phyloP scores from a whole-genome alignment of 2,797 vertebrate genomes.

The Neomorphus geoffroyi region DNA sequence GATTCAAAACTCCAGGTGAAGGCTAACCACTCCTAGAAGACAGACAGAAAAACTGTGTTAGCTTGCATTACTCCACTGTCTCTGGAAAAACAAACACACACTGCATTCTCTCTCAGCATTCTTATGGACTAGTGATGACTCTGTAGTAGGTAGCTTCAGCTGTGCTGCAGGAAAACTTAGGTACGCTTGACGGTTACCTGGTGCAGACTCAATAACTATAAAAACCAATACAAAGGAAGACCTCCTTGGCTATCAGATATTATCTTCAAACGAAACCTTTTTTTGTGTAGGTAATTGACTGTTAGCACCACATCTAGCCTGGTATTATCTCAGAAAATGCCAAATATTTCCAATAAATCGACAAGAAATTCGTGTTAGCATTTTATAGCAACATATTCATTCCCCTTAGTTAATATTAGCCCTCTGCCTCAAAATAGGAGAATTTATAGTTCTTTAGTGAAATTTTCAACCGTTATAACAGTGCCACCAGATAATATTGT shows the following conservation, averaged over 20 bases:
- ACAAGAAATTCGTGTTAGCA: not conserved
- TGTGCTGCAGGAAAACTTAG: not conserved
- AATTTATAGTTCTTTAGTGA: not conserved
- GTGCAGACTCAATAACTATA: not conserved
- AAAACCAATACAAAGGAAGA: not conserved
- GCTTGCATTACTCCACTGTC: not conserved
- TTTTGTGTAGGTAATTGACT: not conserved
- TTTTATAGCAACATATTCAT: not conserved
- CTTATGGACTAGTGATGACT: not conserved
- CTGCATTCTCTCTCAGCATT: not conserved
- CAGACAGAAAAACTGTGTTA: not conserved
- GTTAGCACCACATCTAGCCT: not conserved
- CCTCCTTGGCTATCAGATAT: not conserved
- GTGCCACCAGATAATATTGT: not conserved
- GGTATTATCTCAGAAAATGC: not conserved
- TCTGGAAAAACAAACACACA: not conserved
- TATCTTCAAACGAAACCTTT: not conserved
- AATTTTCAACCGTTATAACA: not conserved
- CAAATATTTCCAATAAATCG: not conserved
- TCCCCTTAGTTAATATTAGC: not conserved
- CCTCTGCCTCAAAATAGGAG: not conserved
- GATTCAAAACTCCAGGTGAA: not conserved
- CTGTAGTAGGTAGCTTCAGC: not conserved
- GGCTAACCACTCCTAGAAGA: not conserved
- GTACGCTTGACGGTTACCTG: not conserved